Percentiles rank a stretch among this genome's conserved stretches.
Evolutionary conservation across 2,797 vertebrate species (phyloP).

Genomic region (Synanceia verrucosa): DNA sequence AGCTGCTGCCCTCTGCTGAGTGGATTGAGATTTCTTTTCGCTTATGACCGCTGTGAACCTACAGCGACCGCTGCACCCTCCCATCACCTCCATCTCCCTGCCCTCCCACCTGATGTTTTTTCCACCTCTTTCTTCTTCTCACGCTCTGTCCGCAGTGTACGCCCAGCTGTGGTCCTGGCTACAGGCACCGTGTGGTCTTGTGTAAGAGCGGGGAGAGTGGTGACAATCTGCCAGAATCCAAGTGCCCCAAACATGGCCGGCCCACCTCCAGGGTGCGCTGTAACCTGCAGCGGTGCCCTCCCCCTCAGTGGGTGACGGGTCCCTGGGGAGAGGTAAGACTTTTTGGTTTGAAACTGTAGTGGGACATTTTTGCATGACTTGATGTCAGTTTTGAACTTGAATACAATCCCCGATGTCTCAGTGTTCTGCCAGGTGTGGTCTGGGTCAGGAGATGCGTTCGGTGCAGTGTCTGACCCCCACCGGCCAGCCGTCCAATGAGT

Average conservation of each 20-base stretch:
- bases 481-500: conserved; percentile 88
- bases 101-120: conserved; percentile 23
- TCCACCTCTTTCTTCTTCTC: background rate
- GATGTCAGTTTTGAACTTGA: background rate
- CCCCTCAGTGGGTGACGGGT: conserved; percentile 91
- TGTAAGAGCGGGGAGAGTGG: conserved; percentile 93
- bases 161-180: conserved; percentile 94
- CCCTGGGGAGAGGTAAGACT: conserved; percentile 93
- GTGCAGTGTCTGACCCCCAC: conserved; percentile 92
- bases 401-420: conserved; percentile 48
- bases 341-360: background rate
- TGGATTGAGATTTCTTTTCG: background rate
- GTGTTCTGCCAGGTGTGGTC: conserved; percentile 93
- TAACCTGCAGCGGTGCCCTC: conserved; percentile 94
- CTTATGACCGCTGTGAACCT: conserved; percentile 57
- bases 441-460: conserved; percentile 92
- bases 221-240: conserved; percentile 83
- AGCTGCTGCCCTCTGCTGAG: conserved; percentile 67
- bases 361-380: background rate
- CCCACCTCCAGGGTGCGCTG: conserved; percentile 95
- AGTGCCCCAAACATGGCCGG: conserved; percentile 86
- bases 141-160: conserved; percentile 86
- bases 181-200: conserved; percentile 92
- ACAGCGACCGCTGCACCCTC: conserved; percentile 39
- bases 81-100: conserved; percentile 2